Percentiles rank a stretch among this genome's conserved stretches.
These are phyloP conservation scores for Origma solitaria DNA, from an alignment of 2,113 vertebrate species.

Conservation along the genomic window DNA sequence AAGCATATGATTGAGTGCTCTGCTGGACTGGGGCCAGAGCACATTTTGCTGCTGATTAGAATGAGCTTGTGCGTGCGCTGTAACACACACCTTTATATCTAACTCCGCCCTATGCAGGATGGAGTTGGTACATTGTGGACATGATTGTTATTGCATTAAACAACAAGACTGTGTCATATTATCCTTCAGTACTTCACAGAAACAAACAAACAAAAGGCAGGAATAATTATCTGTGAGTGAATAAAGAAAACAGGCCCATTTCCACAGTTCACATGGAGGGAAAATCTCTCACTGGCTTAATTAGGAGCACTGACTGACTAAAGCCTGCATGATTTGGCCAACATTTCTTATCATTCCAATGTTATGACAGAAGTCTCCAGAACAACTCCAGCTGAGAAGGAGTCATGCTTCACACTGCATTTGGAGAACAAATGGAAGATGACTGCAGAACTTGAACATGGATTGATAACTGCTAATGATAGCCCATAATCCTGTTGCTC, in stretches of 20 bases:
- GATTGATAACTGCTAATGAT: neutral
- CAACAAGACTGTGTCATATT: neutral
- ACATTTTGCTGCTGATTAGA: neutral
- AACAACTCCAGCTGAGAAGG: conserved; percentile 16
- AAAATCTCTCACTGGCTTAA: conserved; percentile 7
- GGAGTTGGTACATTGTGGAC: too few relatives aligned
- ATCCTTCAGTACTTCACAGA: neutral
- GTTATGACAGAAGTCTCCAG: conserved; percentile 11
- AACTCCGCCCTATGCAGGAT: neutral
- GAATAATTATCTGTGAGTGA: neutral
- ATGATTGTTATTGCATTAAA: neutral
- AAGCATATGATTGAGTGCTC: conserved; percentile 35
- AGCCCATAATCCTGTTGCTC: neutral
- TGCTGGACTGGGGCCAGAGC: neutral
- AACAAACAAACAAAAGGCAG: neutral
- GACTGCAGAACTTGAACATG: neutral
- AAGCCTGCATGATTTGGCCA: conserved; percentile 33
- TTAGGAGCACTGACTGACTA: conserved; percentile 20
- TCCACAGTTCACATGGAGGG: neutral
- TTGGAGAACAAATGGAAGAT: neutral
- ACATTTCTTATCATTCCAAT: conserved; percentile 22
- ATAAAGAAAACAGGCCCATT: neutral
- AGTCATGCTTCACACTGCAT: neutral
- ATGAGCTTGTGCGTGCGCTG: neutral
- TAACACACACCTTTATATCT: neutral